These are phyloP conservation scores for Lamprologus ornatipinnis DNA, from an alignment of 2,113 vertebrate species.

Conservation along the genomic window DNA sequence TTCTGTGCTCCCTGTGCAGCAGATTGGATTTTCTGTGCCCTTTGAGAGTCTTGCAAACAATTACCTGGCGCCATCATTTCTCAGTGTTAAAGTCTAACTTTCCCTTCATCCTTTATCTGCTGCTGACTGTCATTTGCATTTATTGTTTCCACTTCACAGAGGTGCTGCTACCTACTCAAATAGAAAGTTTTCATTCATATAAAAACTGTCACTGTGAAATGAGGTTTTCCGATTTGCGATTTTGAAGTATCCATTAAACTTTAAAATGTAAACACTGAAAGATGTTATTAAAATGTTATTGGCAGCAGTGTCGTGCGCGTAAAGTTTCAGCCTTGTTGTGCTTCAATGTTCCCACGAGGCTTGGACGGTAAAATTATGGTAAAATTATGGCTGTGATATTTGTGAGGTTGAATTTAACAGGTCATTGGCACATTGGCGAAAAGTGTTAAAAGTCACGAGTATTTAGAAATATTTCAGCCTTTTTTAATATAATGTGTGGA, in stretches of 20 bases:
- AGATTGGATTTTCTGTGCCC: background rate
- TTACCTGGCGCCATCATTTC: background rate
- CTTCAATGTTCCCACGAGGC: background rate
- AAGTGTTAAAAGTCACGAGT: background rate
- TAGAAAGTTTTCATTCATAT: background rate
- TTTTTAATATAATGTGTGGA: background rate
- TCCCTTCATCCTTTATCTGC: background rate
- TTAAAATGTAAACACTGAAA: background rate
- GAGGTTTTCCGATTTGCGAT: background rate
- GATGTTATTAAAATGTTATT: background rate
- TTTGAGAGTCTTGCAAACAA: background rate
- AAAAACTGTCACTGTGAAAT: background rate
- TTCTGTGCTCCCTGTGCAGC: background rate
- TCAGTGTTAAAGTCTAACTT: slow-evolving; percentile 17
- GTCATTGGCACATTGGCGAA: background rate
- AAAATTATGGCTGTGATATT: background rate
- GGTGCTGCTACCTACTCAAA: background rate
- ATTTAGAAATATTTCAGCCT: background rate
- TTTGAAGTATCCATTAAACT: background rate
- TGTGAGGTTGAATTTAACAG: background rate
- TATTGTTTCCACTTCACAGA: background rate
- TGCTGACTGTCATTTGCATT: background rate
- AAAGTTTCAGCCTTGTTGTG: background rate
- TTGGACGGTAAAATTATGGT: background rate
- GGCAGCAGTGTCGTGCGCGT: background rate